phyloP scores from a whole-genome alignment of 1,140 invertebrate genomes.

The Dinoponera quadriceps region DNA sequence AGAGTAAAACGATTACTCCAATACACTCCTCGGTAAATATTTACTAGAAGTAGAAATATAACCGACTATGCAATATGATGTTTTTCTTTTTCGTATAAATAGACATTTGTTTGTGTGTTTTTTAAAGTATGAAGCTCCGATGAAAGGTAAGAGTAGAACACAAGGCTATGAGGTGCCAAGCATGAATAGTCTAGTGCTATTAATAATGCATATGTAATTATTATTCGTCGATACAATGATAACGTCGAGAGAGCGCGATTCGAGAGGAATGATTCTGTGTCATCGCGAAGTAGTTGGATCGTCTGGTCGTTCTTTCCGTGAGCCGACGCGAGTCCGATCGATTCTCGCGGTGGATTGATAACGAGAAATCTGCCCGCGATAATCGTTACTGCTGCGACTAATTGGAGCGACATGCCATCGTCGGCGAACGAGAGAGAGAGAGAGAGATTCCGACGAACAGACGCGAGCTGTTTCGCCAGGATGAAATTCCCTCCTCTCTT shows the following conservation, averaged over 20 bases:
- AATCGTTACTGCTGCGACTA: slow-evolving; percentile 66
- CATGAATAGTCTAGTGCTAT: too few species aligned
- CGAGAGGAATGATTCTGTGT: slow-evolving; percentile 8
- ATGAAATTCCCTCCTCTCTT: slow-evolving; percentile 42
- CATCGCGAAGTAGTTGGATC: slow-evolving; percentile 25
- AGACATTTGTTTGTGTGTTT: too few species aligned
- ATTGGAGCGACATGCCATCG: slow-evolving; percentile 66
- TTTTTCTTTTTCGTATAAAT: too few species aligned
- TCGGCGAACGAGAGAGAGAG: slow-evolving; percentile 37
- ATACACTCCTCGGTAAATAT: too few species aligned
- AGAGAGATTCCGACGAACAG: slow-evolving; percentile 61
- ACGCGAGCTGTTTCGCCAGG: slow-evolving; percentile 12
- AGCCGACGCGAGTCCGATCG: slow-evolving; percentile 21
- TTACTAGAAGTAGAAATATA: too few species aligned
- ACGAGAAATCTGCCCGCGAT: slow-evolving; percentile 58
- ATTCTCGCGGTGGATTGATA: slow-evolving; percentile 43
- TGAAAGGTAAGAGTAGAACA: too few species aligned
- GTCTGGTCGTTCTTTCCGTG: background rate
- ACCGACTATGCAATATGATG: too few species aligned
- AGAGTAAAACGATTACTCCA: too few species aligned
- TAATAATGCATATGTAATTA: too few species aligned
- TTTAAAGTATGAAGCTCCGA: too few species aligned
- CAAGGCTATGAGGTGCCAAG: too few species aligned
- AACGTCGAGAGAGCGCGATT: slow-evolving; percentile 24
- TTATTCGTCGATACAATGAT: background rate